phyloP scores from a whole-genome alignment of 2,797 vertebrate species.

The Mormyrus hasselquistii region DNA sequence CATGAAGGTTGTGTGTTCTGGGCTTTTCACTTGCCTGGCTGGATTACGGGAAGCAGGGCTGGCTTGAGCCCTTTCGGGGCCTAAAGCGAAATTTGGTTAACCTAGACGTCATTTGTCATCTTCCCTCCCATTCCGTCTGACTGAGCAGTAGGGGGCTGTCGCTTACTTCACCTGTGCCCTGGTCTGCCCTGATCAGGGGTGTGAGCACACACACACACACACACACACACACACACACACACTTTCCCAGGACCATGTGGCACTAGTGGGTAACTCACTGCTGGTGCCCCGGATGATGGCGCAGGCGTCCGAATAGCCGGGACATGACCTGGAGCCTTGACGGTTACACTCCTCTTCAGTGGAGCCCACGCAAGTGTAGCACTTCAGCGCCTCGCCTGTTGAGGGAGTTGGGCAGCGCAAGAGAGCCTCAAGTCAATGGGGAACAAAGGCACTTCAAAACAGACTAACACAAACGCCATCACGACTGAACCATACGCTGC shows the following conservation, averaged over 20 bases:
- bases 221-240: neutral
- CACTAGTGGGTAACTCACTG: constrained; percentile 60
- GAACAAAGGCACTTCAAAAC: neutral
- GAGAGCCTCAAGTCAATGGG: neutral
- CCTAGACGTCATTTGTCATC: neutral
- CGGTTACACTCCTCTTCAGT: constrained; percentile 80
- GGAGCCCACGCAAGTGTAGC: constrained; percentile 80
- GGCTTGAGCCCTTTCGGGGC: neutral
- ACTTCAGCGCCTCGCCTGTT: constrained; percentile 69
- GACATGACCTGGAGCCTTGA: constrained; percentile 75
- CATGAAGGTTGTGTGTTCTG: neutral
- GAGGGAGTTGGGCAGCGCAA: neutral
- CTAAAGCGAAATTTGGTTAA: neutral
- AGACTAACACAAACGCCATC: neutral
- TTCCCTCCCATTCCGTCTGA: neutral
- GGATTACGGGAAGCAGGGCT: neutral
- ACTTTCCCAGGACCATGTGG: neutral
- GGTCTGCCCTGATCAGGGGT: neutral
- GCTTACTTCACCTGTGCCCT: neutral
- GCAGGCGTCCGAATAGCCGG: constrained; percentile 76
- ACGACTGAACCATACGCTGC: neutral
- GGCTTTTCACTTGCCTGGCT: neutral
- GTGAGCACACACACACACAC: neutral
- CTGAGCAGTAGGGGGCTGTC: neutral
- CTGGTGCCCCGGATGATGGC: constrained; percentile 71